Evolutionary conservation across 2,888 invertebrate species (phyloP).

Genomic region (Caenorhabditis doughertyi): DNA sequence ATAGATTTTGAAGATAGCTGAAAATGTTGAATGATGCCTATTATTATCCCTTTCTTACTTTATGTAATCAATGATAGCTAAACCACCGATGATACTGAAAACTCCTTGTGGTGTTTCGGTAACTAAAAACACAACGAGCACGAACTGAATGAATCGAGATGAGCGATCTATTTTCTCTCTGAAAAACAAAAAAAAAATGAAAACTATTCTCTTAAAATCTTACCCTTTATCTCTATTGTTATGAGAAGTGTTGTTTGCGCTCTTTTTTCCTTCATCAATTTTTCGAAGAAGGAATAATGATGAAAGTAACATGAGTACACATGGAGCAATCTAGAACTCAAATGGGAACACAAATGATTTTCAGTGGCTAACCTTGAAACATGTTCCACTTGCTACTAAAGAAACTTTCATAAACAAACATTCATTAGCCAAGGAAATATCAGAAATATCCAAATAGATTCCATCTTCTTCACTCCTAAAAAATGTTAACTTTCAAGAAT

Average conservation of each 20-base stretch:
- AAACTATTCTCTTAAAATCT: not conserved
- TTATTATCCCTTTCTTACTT: not conserved
- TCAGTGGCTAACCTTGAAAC: slow-evolving; percentile 38
- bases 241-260: not conserved
- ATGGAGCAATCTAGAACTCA: slow-evolving; percentile 28
- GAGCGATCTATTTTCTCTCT: slow-evolving; percentile 35
- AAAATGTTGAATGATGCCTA: not conserved
- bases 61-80: slow-evolving; percentile 15
- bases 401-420: slow-evolving; percentile 37
- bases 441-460: slow-evolving; percentile 33
- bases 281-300: slow-evolving; percentile 14
- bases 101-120: slow-evolving; percentile 15
- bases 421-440: slow-evolving; percentile 22
- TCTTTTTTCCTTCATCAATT: slow-evolving; percentile 37
- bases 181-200: not conserved
- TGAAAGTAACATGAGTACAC: slow-evolving; percentile 13
- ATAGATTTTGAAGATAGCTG: slow-evolving; percentile 31
- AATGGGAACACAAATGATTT: not conserved
- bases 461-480: slow-evolving; percentile 32
- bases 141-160: slow-evolving; percentile 30
- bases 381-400: slow-evolving; percentile 7
- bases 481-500: not conserved
- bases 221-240: slow-evolving; percentile 6
- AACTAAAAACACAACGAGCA: slow-evolving; percentile 4
- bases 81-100: slow-evolving; percentile 17